A percentile compares a stretch with the other conserved stretches of the same genome.
Evolutionary conservation across 1,140 invertebrate genomes (phyloP).

Genomic region (Pissodes strobi): DNA sequence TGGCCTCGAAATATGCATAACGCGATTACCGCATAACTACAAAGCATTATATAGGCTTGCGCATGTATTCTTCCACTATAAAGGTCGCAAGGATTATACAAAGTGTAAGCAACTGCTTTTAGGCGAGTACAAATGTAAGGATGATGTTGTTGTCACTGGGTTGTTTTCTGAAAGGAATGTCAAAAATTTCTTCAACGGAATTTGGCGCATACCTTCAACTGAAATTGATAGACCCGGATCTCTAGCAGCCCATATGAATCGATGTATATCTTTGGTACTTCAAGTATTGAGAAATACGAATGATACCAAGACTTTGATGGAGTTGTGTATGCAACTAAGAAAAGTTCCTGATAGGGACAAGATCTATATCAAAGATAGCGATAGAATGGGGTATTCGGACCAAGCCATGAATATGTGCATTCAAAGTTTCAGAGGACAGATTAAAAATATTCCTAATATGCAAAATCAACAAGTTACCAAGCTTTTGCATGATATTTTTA

Average conservation of each 20-base stretch:
- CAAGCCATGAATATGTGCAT: conserved; percentile 73
- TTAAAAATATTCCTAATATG: conserved; percentile 48
- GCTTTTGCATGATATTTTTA: conserved; percentile 66
- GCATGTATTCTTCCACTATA: conserved; percentile 80
- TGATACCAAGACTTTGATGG: conserved; percentile 80
- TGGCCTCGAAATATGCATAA: conserved; percentile 79
- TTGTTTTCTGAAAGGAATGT: conserved; percentile 84
- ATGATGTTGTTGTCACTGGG: conserved; percentile 71
- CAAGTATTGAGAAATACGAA: conserved; percentile 78
- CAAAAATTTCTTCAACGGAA: conserved; percentile 90
- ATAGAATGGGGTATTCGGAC: conserved; percentile 74
- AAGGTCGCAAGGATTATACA: conserved; percentile 67
- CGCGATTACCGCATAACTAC: conserved; percentile 88
- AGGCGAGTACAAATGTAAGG: conserved; percentile 66
- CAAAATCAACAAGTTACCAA: conserved; percentile 39
- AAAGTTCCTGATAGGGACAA: conserved; percentile 82
- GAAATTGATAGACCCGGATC: conserved; percentile 92
- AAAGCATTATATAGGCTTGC: conserved; percentile 88
- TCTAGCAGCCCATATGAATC: conserved; percentile 88
- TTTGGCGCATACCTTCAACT: conserved; percentile 87
- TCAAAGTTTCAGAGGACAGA: conserved; percentile 62
- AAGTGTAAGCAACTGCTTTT: conserved; percentile 75
- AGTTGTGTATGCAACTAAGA: conserved; percentile 77
- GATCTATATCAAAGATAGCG: conserved; percentile 81
- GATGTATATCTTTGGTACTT: conserved; percentile 78